phyloP scores from a whole-genome alignment of 2,888 invertebrate species.

The Seira musarum region DNA sequence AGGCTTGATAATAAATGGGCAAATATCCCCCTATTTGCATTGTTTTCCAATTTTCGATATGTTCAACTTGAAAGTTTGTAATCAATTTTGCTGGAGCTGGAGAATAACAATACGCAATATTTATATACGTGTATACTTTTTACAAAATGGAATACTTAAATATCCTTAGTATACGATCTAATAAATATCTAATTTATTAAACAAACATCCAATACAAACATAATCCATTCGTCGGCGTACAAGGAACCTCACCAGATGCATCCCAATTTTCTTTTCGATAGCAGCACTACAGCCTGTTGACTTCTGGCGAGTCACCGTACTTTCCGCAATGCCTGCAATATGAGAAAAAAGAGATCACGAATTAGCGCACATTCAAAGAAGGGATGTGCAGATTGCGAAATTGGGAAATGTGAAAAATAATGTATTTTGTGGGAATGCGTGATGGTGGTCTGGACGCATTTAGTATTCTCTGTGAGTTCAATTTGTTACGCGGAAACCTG shows the following conservation, averaged over 20 bases:
- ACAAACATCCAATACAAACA: background rate
- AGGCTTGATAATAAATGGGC: no score
- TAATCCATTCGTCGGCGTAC: no score
- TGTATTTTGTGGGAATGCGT: no score
- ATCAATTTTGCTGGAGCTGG: background rate
- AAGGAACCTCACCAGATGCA: background rate
- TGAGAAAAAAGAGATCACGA: no score
- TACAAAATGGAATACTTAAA: background rate
- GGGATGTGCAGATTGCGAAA: no score
- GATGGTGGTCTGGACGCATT: no score
- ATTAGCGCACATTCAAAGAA: no score
- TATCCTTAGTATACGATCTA: background rate
- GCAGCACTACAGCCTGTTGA: constrained; percentile 49
- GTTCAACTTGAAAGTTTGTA: background rate
- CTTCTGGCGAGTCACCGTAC: constrained; percentile 42
- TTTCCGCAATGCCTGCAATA: constrained; percentile 41
- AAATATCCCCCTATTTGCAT: background rate
- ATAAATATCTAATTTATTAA: constrained; percentile 8
- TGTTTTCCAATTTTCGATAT: constrained; percentile 44
- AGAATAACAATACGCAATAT: background rate
- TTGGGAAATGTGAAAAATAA: no score
- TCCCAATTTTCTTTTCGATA: constrained; percentile 1
- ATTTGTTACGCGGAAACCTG: no score
- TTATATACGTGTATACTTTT: background rate
- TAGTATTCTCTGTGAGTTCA: no score